Base-by-base conservation (phyloP, 2,113 vertebrate genomes). In the Brienomyrus brachyistius region DNA sequence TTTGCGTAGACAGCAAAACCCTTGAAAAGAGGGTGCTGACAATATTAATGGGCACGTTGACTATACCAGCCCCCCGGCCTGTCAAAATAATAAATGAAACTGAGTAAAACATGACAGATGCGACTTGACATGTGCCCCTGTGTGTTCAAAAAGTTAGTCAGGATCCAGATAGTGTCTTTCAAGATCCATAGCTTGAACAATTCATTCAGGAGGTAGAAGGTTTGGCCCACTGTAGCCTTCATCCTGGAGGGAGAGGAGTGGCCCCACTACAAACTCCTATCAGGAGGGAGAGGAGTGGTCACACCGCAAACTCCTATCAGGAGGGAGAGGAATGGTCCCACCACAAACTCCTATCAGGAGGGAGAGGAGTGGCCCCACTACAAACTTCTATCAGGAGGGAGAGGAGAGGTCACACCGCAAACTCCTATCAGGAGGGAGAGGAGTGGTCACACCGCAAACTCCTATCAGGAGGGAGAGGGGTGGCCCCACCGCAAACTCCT, bases 231-330 rank as follows among this genome's bases (percentile, higher is more conserved):
- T 66, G 3, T n/a, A 45, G 1, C 19, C 31, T 17, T 17, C 77
- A 70, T 27, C 15, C 5, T 8, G 54, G 1, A 8, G 6, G 19
- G 19, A 59, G 54, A 59, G 54, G 21, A 2, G 6, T 59, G 13
- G 13, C 0, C 27, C 0, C 1, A 23, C 21, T 35, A 4, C 3
- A 35, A 2, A 1, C 27, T 74, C 66, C 23, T 15, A 31, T 40
- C 1, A 7, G 17, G 13, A 19, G 0, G 11, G 31, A 80, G 17
- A 21, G 31, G 17, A 0, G 2, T 43, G 17, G 31, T 0, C 35
- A 0, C 8, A 27, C n/a, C 1, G 9, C 62, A 45, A 5, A 1
- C 31, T 40, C 77, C 74, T 43, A 19, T 80, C 8, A 62, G 23
- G 5, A 27, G 7, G 8, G 59, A 62, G 59, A 66, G n/a, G n/a